Percentiles rank a stretch among this genome's conserved stretches.
Evolutionary conservation across 2,113 vertebrate species (phyloP).

Genomic region (Motacilla alba): DNA sequence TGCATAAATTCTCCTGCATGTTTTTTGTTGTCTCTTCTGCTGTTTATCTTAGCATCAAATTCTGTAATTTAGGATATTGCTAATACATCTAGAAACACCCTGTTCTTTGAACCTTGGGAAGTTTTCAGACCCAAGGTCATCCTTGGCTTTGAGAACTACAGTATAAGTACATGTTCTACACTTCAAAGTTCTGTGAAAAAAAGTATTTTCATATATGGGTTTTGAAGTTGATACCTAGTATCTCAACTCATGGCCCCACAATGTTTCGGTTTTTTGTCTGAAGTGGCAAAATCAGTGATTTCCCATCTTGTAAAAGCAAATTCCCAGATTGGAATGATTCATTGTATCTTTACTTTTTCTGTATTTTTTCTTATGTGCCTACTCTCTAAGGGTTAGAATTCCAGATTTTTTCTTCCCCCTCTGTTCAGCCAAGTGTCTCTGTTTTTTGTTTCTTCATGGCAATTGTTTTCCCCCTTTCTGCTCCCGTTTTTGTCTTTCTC

Average conservation of each 20-base stretch:
- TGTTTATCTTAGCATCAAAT: not conserved
- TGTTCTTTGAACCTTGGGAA: not conserved
- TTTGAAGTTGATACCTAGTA: not conserved
- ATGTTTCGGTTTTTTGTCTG: rapidly evolving
- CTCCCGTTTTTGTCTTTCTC: not conserved
- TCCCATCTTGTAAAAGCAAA: not conserved
- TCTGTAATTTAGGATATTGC: not conserved
- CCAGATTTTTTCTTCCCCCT: rapidly evolving
- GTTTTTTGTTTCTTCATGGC: not conserved
- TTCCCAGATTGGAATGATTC: not conserved
- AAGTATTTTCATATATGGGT: not conserved
- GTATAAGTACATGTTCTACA: not conserved
- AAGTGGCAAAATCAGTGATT: not conserved
- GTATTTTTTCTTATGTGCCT: not conserved
- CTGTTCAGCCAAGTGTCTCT: not conserved
- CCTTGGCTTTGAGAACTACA: not conserved
- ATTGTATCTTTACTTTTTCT: not conserved
- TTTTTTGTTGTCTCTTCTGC: not conserved
- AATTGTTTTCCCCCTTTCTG: not conserved
- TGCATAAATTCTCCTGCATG: not conserved
- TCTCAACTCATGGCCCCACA: not conserved
- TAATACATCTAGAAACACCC: not conserved
- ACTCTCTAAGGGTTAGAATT: not conserved
- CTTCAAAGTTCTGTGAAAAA: not conserved
- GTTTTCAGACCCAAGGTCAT: not conserved